These are phyloP conservation scores for Cassiopea xamachana DNA, from an alignment of 30 jellyfish, hydroid and myxozoan species.

Conservation along the genomic window DNA sequence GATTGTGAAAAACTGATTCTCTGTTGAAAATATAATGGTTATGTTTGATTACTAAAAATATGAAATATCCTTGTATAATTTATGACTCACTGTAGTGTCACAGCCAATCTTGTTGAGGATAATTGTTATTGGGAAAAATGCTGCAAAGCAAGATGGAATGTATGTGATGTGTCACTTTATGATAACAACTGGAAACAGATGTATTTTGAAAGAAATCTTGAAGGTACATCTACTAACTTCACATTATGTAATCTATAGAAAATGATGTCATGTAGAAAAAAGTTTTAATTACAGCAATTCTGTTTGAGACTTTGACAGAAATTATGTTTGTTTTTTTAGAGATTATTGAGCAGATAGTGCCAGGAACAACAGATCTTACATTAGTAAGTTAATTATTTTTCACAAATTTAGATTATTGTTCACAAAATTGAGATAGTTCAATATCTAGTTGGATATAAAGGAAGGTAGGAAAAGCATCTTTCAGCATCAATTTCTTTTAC, in stretches of 20 bases:
- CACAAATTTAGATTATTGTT: not conserved
- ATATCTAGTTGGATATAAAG: too few species aligned
- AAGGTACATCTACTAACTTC: constrained; percentile 39
- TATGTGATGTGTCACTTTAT: constrained; percentile 84
- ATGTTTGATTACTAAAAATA: too few species aligned
- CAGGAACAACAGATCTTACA: constrained; percentile 91
- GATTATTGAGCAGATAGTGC: constrained; percentile 85
- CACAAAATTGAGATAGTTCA: too few species aligned
- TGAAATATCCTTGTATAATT: not conserved
- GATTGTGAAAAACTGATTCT: too few species aligned
- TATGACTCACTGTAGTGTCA: constrained; percentile 36
- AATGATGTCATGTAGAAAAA: not conserved
- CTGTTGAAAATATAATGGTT: too few species aligned
- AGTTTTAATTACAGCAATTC: not conserved
- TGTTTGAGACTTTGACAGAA: not conserved
- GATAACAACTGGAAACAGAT: constrained; percentile 84
- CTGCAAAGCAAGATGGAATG: constrained; percentile 87
- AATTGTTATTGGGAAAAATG: constrained; percentile 89
- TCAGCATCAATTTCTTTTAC: too few species aligned
- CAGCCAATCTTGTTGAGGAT: constrained; percentile 87
- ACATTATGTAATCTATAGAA: not conserved
- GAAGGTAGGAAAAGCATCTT: too few species aligned
- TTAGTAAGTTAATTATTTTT: constrained; percentile 28
- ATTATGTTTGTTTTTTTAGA: constrained; percentile 17
- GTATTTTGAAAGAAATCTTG: constrained; percentile 93